Evolutionary conservation across 2,797 vertebrate genomes (phyloP).

Genomic region (Morus bassanus): DNA sequence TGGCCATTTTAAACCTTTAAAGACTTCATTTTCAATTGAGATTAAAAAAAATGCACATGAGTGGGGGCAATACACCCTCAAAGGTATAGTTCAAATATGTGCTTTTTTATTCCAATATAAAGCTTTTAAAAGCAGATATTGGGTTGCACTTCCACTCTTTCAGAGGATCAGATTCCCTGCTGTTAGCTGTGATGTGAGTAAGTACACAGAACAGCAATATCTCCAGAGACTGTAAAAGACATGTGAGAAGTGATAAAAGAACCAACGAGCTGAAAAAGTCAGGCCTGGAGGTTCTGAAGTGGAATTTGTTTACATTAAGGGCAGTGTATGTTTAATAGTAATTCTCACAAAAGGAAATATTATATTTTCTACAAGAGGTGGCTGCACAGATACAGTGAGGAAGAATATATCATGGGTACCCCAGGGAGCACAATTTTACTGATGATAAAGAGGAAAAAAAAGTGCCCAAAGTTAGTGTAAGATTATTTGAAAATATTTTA

Average conservation of each 20-base stretch:
- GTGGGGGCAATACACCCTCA: neutral
- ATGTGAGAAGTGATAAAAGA: neutral
- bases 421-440: neutral
- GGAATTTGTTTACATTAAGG: neutral
- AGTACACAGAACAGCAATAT: neutral
- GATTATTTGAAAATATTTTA: neutral
- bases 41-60: neutral
- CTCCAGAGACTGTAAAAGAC: conserved; percentile 5
- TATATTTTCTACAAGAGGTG: neutral
- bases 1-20: conserved; percentile 30
- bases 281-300: neutral
- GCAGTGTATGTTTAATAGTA: neutral
- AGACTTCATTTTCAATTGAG: conserved; percentile 33
- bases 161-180: neutral
- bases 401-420: neutral
- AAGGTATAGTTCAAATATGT: neutral
- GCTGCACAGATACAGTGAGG: neutral
- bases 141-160: neutral
- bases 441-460: neutral
- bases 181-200: neutral
- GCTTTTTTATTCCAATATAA: neutral
- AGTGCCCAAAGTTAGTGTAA: neutral
- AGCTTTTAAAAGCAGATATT: neutral
- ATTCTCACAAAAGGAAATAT: neutral
- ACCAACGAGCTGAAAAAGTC: neutral